Evolutionary conservation across 2,113 vertebrate genomes (phyloP).

Genomic region (Tupaia chinensis): DNA sequence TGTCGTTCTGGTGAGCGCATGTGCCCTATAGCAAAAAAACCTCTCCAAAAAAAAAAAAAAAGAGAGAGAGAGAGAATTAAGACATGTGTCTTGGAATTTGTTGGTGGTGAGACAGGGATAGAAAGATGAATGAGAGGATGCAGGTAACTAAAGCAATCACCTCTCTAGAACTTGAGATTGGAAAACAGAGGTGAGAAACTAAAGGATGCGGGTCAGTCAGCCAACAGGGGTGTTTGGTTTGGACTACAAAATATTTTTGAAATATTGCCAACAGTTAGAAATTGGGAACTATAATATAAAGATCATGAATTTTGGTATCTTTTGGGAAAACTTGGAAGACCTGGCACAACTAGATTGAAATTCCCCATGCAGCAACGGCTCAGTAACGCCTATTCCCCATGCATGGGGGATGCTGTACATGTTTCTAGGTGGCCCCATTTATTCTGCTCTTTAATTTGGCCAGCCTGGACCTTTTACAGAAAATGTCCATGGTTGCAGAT

Average conservation of each 20-base stretch:
- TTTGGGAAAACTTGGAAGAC: conserved; percentile 18
- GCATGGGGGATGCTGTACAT: not conserved
- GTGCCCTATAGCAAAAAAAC: too few relatives aligned
- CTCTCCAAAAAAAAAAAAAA: too few relatives aligned
- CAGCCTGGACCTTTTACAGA: not conserved
- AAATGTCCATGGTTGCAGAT: not conserved
- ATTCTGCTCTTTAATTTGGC: not conserved
- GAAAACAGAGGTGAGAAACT: not conserved
- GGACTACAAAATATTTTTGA: not conserved
- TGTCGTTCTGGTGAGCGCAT: too few relatives aligned
- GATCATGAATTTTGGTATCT: conserved; percentile 43
- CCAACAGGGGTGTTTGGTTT: not conserved
- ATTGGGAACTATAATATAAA: not conserved
- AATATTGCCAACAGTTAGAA: conserved; percentile 46
- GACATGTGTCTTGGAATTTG: not conserved
- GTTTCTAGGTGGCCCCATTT: not conserved
- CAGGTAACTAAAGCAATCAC: not conserved
- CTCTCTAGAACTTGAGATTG: not conserved
- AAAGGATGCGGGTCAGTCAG: not conserved
- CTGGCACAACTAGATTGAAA: not conserved
- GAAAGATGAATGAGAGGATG: not conserved
- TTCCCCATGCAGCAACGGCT: not conserved
- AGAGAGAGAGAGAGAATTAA: too few relatives aligned
- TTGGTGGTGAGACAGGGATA: not conserved
- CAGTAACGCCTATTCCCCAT: too few relatives aligned